Conservation (phyloP, 1,140 invertebrate genomes). For the Agrypnia vestita region DNA sequence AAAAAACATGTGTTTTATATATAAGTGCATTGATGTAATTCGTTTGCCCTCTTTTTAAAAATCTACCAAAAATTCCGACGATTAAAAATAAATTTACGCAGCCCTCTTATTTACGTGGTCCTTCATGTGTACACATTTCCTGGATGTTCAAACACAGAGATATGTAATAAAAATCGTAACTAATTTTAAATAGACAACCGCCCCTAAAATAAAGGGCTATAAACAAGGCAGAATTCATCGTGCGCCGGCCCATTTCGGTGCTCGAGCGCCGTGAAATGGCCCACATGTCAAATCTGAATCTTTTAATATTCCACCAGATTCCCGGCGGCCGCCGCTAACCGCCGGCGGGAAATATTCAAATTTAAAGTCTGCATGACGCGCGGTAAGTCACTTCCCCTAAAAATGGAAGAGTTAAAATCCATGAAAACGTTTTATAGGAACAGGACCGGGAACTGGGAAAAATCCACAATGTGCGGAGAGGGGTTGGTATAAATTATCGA, state of each 20-base stretch:
- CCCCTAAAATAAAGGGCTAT: not conserved
- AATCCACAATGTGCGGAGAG: slow-evolving; percentile 17
- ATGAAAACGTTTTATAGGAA: slow-evolving; percentile 4
- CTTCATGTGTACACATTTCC: no score
- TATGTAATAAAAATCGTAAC: no score
- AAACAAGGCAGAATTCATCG: not conserved
- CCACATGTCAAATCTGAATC: slow-evolving; percentile 12
- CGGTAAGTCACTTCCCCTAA: not conserved
- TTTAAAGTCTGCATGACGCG: slow-evolving; percentile 18
- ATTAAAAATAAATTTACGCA: no score
- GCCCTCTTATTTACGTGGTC: no score
- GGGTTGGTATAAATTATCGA: slow-evolving; percentile 37
- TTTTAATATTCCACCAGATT: slow-evolving; percentile 19
- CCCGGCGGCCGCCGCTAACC: not conserved
- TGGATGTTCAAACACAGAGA: no score
- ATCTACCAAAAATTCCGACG: no score
- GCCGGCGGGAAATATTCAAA: slow-evolving; percentile 2
- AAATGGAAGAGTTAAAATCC: not conserved
- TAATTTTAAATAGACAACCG: no score
- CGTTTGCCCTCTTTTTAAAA: no score
- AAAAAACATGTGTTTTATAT: no score
- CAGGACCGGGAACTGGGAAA: not conserved
- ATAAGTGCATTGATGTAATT: no score
- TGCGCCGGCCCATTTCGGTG: not conserved
- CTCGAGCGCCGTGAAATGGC: not conserved